phyloP scores from a whole-genome alignment of 2,888 invertebrate species.

The Tryphoninae sp. region DNA sequence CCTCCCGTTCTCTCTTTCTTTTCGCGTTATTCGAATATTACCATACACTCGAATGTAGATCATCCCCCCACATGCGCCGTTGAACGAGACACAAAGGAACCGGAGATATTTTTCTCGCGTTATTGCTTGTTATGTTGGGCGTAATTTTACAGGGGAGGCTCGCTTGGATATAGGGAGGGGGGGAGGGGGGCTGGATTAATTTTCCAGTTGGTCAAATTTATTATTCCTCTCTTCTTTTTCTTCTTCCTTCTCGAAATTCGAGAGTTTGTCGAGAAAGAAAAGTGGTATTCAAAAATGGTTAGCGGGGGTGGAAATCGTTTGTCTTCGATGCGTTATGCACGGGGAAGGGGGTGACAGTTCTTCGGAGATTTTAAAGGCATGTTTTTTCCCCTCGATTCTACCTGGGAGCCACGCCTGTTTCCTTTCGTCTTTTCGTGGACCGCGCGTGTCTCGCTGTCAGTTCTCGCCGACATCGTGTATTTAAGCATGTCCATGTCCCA shows the following conservation, averaged over 20 bases:
- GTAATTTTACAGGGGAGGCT: conserved; percentile 48
- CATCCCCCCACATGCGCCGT: conserved; percentile 50
- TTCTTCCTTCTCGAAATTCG: conserved; percentile 3
- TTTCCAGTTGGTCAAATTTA: conserved; percentile 55
- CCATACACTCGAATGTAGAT: conserved; percentile 50
- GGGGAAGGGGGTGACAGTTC: conserved; percentile 43
- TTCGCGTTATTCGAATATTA: conserved; percentile 47
- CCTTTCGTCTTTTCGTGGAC: conserved; percentile 53
- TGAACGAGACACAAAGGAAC: conserved; percentile 52
- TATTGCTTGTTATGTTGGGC: conserved; percentile 57
- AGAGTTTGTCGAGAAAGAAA: conserved; percentile 28
- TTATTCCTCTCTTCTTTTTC: conserved; percentile 18
- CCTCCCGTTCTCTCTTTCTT: conserved; percentile 12
- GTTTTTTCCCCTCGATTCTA: conserved; percentile 61
- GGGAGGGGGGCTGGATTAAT: background rate
- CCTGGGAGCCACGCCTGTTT: conserved; percentile 73
- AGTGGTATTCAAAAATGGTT: conserved; percentile 45
- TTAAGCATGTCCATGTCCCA: conserved; percentile 28
- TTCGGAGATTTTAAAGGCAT: conserved; percentile 40
- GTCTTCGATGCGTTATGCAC: conserved; percentile 70
- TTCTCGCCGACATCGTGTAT: conserved; percentile 44
- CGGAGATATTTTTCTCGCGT: conserved; percentile 45
- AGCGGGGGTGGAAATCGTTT: conserved; percentile 69
- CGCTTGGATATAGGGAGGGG: background rate
- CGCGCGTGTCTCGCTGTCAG: conserved; percentile 51